These are phyloP conservation scores for Chlorodrepanis virens DNA, from an alignment of 2,113 vertebrate species.

Conservation along the genomic window DNA sequence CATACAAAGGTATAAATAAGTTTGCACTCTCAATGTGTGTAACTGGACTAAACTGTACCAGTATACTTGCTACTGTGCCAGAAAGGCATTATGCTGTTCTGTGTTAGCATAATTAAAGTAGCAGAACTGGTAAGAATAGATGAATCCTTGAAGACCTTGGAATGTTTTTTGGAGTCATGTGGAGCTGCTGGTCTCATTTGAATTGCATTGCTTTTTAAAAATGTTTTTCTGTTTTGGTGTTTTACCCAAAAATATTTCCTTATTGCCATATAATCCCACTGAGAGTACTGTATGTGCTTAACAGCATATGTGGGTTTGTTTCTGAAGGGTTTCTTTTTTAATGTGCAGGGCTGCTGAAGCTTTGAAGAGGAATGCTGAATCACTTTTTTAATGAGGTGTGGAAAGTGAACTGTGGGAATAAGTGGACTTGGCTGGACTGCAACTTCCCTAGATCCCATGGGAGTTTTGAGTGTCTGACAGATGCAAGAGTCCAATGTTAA, in stretches of 20 bases:
- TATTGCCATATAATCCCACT: background rate
- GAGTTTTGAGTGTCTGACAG: background rate
- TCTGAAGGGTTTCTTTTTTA: background rate
- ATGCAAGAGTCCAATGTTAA: background rate
- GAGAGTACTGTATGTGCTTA: background rate
- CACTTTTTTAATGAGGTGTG: conserved; percentile 40
- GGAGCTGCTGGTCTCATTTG: background rate
- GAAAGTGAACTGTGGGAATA: conserved; percentile 38
- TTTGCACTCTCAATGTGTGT: background rate
- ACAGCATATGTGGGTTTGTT: background rate
- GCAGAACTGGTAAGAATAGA: conserved; percentile 4
- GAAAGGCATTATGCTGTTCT: background rate
- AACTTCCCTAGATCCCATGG: background rate
- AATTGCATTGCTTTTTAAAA: background rate
- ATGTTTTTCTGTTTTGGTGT: background rate
- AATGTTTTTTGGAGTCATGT: background rate
- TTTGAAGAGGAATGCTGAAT: conserved; percentile 23
- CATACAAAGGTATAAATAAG: background rate
- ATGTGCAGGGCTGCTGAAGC: background rate
- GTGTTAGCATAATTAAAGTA: background rate
- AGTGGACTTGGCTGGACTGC: conserved; percentile 22
- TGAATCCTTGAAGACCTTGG: background rate
- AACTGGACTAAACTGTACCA: background rate
- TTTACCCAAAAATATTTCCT: background rate
- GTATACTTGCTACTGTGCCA: background rate